Evolutionary conservation across 2,113 vertebrate species (phyloP).

Genomic region (Ageneiosus marmoratus): DNA sequence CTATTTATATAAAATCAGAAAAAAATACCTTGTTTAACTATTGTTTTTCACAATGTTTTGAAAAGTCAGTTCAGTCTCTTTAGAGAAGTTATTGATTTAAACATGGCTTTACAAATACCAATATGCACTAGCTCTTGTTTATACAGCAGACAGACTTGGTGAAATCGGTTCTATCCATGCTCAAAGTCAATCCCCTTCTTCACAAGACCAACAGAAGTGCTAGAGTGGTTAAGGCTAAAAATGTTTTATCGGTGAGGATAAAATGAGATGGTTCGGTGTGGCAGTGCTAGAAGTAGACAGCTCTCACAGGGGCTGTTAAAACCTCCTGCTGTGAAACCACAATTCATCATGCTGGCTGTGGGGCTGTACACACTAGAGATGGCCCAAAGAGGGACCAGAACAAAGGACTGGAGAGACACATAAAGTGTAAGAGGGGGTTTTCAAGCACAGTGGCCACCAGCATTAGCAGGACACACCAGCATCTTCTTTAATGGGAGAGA

Average conservation of each 20-base stretch:
- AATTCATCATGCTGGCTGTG: constrained; percentile 33
- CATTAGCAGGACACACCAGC: constrained; percentile 40
- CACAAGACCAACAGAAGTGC: neutral
- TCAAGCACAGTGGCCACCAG: constrained; percentile 46
- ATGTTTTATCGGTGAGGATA: constrained; percentile 15
- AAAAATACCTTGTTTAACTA: neutral
- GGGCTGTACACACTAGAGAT: constrained; percentile 35
- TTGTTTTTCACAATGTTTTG: neutral
- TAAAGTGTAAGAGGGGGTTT: constrained; percentile 25
- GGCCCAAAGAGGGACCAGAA: constrained; percentile 40
- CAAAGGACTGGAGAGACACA: constrained; percentile 45
- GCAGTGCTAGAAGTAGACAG: constrained; percentile 17
- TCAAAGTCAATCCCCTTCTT: neutral
- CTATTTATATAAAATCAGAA: too few species aligned
- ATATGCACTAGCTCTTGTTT: neutral
- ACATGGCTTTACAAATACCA: neutral
- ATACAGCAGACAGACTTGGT: neutral
- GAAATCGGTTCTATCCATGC: neutral
- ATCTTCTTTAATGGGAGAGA: constrained; percentile 50
- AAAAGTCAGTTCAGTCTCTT: neutral
- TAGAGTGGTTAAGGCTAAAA: constrained; percentile 28
- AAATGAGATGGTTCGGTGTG: constrained; percentile 33
- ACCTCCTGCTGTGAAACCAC: constrained; percentile 45
- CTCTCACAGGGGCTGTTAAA: constrained; percentile 28
- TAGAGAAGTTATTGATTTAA: neutral